Evolutionary conservation across 2,888 invertebrate species (phyloP), one percentile per base, ranked within the genome.

Genomic region (Malthinus seriepunctatus): DNA sequence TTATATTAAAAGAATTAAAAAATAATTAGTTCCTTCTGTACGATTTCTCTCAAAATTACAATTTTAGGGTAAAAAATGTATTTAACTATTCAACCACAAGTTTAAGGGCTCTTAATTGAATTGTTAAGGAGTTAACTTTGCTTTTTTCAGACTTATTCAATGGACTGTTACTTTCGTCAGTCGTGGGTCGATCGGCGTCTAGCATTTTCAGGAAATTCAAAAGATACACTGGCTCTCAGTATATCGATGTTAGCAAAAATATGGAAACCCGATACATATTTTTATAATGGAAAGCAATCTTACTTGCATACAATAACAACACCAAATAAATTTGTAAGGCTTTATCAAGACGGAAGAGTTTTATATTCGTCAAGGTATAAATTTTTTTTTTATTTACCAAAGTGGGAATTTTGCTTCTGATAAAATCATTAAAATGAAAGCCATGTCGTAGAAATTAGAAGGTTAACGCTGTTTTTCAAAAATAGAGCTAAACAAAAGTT

Each of bases 121-220:
- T 5, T 23, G 23, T 23, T 23, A 23, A 23, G 2, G 3, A 23
- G 23, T 23, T 23, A n/a, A 15, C 23, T 56, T n/a, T n/a, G n/a
- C 45, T 12, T 38, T 14, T 56, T 56, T 7, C 77, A 92, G 92
- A 89, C 90, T 6, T 93, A 90, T 77, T 89, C 91, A 10, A 90
- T 93, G 88, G 92, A 93, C 77, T 91, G 91, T 75, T 93, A 93
- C 78, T 93, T 93, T 79, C 88, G 92, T 0, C 92, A 93, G 76
- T 87, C 88, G 12, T 93, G 93, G 93, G 85, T 88, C 58, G 93
- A 93, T 78, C 82, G 84, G 58, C 83, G 92, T 32, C 81, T 93
- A 62, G 87, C 88, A n/a, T 91, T 90, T 76, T 75, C 80, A 54
- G 81, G 82, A 46, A 82, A 83, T 51, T 82, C 83, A 62, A 85